phyloP scores from a whole-genome alignment of 2,888 invertebrate genomes.

The Ophraella communa region DNA sequence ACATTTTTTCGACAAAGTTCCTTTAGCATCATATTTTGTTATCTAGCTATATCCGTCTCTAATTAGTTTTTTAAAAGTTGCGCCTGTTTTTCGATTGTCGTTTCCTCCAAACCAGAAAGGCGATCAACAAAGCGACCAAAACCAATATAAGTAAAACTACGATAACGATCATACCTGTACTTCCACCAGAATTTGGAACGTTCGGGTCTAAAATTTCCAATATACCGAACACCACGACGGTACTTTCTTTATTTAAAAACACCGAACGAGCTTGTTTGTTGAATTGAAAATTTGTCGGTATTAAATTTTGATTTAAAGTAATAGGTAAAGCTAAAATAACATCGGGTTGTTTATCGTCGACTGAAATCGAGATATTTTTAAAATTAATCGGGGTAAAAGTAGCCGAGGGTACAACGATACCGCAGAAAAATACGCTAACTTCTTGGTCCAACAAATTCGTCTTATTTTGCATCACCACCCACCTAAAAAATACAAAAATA shows the following conservation, averaged over 20 bases:
- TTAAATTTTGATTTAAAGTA: background rate
- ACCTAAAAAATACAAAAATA: conserved; percentile 4
- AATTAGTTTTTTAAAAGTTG: background rate
- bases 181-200: background rate
- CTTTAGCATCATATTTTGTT: no score
- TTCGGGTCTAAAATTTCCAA: conserved; percentile 7
- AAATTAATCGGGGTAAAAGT: conserved; percentile 1
- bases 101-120: conserved; percentile 20
- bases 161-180: conserved; percentile 15
- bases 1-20: no score
- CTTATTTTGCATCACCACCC: conserved; percentile 19
- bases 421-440: conserved; percentile 21
- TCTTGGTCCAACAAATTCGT: conserved; percentile 17
- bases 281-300: conserved; percentile 2
- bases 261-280: background rate
- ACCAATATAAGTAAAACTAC: conserved; percentile 11
- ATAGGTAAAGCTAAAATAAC: conserved; percentile 4
- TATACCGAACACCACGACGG: conserved; percentile 17
- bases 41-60: no score
- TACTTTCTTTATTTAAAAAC: conserved; percentile 4
- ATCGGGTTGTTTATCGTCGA: background rate
- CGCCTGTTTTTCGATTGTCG: conserved; percentile 21
- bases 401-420: conserved; percentile 5
- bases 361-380: conserved; percentile 17
- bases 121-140: conserved; percentile 11